Conservation (phyloP, 1,140 invertebrate genomes). For the Musca domestica region DNA sequence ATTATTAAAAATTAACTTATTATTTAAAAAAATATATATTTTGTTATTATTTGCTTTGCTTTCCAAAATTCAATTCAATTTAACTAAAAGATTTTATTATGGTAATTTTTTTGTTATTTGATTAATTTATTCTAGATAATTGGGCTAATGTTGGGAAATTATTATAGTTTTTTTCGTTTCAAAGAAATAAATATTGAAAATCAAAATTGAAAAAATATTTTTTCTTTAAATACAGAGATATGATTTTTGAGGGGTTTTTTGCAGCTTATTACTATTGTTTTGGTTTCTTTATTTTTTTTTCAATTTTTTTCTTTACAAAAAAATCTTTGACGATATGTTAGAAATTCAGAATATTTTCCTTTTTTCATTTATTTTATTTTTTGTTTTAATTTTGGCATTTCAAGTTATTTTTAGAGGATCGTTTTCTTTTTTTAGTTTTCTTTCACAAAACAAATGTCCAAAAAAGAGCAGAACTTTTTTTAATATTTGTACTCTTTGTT, state of each 20-base stretch:
- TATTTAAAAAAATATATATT: neutral
- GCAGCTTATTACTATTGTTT: neutral
- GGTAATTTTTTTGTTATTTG: neutral
- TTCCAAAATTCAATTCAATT: constrained; percentile 13
- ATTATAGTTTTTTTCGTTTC: too few relatives aligned
- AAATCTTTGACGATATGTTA: constrained; percentile 12
- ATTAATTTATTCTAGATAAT: constrained; percentile 12
- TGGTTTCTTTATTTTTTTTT: neutral
- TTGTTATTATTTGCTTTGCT: too few relatives aligned
- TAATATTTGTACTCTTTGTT: too few relatives aligned
- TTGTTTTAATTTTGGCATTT: constrained; percentile 10
- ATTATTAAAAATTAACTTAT: neutral
- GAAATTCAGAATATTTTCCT: constrained; percentile 12
- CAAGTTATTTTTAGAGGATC: neutral
- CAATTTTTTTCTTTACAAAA: neutral
- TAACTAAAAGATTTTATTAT: constrained; percentile 13
- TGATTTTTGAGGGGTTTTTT: neutral
- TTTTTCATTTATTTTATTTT: neutral
- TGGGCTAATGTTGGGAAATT: neutral
- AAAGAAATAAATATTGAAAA: neutral
- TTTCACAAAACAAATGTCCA: too few relatives aligned
- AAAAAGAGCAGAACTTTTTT: too few relatives aligned
- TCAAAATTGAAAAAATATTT: neutral
- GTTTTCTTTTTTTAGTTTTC: too few relatives aligned
- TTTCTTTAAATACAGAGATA: neutral